phyloP scores from a whole-genome alignment of 53 echinoderm and acorn worm species.

The Stichopus horrens region DNA sequence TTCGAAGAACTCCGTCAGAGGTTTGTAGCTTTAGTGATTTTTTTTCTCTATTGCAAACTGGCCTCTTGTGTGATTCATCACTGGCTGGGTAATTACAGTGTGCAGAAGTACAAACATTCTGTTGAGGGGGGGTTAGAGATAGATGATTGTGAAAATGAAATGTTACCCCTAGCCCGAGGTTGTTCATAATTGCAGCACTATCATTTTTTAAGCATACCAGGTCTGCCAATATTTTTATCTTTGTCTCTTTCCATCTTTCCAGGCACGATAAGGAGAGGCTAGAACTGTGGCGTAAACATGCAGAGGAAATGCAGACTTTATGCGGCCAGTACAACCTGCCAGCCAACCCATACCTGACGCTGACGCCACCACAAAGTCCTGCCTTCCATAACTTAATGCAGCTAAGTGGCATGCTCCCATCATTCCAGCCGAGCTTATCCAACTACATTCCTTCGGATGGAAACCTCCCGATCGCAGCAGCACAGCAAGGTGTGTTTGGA shows the following conservation, averaged over 20 bases:
- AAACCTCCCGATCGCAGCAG: constrained; percentile 25
- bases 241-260: constrained; percentile 6
- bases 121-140: neutral
- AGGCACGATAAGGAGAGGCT: constrained; percentile 66
- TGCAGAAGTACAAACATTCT: neutral
- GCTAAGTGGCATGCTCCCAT: constrained; percentile 19
- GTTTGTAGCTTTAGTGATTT: neutral
- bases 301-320: constrained; percentile 60
- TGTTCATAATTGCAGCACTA: neutral
- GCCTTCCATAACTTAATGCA: constrained; percentile 31
- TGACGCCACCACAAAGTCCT: constrained; percentile 43
- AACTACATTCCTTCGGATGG: constrained; percentile 44
- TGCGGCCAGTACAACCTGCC: constrained; percentile 20
- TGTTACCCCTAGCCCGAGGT: too few species aligned
- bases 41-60: neutral
- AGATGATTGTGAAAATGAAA: too few species aligned
- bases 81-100: too few species aligned
- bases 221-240: neutral
- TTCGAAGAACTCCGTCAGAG: constrained; percentile 27
- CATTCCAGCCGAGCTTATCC: constrained; percentile 32
- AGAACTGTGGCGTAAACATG: constrained; percentile 55
- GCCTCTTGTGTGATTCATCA: too few species aligned
- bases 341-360: constrained; percentile 37
- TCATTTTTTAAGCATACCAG: neutral
- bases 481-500: constrained; percentile 35